Evolutionary conservation across 1,140 invertebrate genomes (phyloP), one percentile per base, ranked within the genome.

Genomic region (Dendroctonus valens): DNA sequence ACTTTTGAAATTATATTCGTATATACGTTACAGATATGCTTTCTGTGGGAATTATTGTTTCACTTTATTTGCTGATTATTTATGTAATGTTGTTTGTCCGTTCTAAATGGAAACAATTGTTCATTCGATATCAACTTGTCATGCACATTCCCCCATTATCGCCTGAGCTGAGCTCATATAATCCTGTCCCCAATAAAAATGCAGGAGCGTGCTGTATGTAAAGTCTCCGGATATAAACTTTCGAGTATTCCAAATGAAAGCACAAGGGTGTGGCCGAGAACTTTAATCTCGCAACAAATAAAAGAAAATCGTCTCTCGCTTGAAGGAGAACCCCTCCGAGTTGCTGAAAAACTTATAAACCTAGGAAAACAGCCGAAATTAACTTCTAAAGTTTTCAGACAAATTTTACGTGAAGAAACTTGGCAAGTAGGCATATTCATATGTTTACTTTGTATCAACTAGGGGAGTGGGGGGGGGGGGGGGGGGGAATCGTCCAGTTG

Each of bases 361-460:
- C 48, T 42, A 51, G 38, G 44, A 57, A 58, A 65, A 53, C 48
- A 41, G 26, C 37, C 62, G 44, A 58, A 65, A 58, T 58, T 65
- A 50, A 65, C 42, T 58, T 65, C 26, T 58, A 58, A 58, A 65
- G 53, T 65, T 65, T 65, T 58, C 62, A 58, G 62, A 65, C 62
- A 49, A 42, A 4, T 54, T 52, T 37, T 55, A 63, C 61, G 61
- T 63, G 61, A 44, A 37, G 42, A 11, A 39, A 63, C 52, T 63
- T 44, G 51, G 40, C 52, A 63, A 63, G 9, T 46, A 48, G 46
- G 14, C 12, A 52, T 61, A 42, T 52, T 52, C 59, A 37, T 61
- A 61, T 50, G 14, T 52, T 42, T 41, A 15, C 40, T 41, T 61
- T 50, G 14, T 50, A 58, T 58, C 55, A 58, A 44, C 55, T 44